Evolutionary conservation across 30 jellyfish, hydroid and myxozoan species (phyloP), one percentile per base, ranked within the genome.

Genomic region (Morbakka virulenta): DNA sequence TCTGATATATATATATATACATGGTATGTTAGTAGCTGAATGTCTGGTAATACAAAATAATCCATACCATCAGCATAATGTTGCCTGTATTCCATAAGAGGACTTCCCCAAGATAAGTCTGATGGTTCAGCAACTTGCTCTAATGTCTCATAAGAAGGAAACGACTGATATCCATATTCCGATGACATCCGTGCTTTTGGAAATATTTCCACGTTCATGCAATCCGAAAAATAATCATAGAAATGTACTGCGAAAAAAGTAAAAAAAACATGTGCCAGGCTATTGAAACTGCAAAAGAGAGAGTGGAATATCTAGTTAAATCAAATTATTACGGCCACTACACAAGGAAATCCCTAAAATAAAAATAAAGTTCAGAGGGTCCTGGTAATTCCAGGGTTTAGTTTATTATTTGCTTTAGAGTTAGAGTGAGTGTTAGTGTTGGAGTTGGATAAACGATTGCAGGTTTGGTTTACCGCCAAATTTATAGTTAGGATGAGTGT

Each of bases 151-250:
- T 68, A 32, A 2, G 97, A 89, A 2, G 97, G 97, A 49, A 64
- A 82, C 14, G 97, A 83, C 57, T 89, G 97, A 63, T 89, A 89
- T 35, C 97, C 97, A 32, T 89, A 89, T 67, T 89, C 97, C 12
- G 95, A 82, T 21, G 97, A 95, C 34, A 89, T 77, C 68, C 97
- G 75, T 48, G 97, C 94, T 22, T 82, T 89, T 11, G 95, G 95
- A 62, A 80, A 83, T 0, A 83, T 57, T n/a, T 53, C 74, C 9
- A 77, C 65, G 50, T 89, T 73, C 95, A 90, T 71, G 64, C 97
- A 89, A 71, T 89, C 79, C 0, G 76, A 63, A 12, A 28, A 25
- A 75, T 89, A 89, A 71, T 83, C 85, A 35, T 89, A 89, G 36
- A 63, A 53, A 70, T 89, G 97, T 27, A 89, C 97, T n/a, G n/a